Percentiles rank a stretch among this genome's conserved stretches.
phyloP scores from a whole-genome alignment of 2,888 invertebrate species.

The Drosophila merina region DNA sequence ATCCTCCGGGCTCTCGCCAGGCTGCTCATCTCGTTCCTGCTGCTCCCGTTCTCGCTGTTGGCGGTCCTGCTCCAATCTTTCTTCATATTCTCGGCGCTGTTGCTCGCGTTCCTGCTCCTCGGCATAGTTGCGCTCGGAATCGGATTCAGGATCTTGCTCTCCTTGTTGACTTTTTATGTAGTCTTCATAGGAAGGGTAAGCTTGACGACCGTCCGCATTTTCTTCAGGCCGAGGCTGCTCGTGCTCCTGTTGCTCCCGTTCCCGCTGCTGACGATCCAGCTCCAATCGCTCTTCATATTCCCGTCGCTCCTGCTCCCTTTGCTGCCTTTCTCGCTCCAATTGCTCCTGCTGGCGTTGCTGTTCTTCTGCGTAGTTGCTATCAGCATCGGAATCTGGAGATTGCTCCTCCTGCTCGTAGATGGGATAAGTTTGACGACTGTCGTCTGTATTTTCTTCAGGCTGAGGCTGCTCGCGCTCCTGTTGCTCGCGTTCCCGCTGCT shows the following conservation, averaged over 20 bases:
- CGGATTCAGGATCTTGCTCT: slow-evolving; percentile 16
- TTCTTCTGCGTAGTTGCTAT: slow-evolving; percentile 21
- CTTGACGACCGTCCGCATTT: background rate
- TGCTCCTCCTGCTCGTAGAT: slow-evolving; percentile 14
- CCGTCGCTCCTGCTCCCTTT: slow-evolving; percentile 18
- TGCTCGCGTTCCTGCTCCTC: slow-evolving; percentile 9
- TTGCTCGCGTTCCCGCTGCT: slow-evolving; percentile 23
- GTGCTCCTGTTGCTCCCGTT: background rate
- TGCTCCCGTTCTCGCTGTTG: slow-evolving; percentile 22
- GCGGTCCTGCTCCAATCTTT: slow-evolving; percentile 14
- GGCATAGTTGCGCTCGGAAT: slow-evolving; percentile 7
- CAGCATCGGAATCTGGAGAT: background rate
- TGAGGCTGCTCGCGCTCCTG: slow-evolving; percentile 18
- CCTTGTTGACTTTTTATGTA: background rate
- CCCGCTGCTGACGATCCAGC: slow-evolving; percentile 15
- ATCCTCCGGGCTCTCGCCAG: slow-evolving; percentile 12
- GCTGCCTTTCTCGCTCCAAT: slow-evolving; percentile 25
- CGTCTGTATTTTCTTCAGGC: slow-evolving; percentile 4
- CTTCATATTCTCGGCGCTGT: background rate
- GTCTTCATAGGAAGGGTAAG: slow-evolving; percentile 4
- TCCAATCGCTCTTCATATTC: slow-evolving; percentile 4
- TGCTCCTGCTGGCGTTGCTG: slow-evolving; percentile 40
- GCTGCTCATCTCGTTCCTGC: slow-evolving; percentile 9
- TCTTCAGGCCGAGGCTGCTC: slow-evolving; percentile 16
- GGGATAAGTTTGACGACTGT: slow-evolving; percentile 12